Percentiles rank a stretch among this genome's conserved stretches.
Evolutionary conservation across 2,888 invertebrate species (phyloP).

Genomic region (Pycnomerus fuliginosus): DNA sequence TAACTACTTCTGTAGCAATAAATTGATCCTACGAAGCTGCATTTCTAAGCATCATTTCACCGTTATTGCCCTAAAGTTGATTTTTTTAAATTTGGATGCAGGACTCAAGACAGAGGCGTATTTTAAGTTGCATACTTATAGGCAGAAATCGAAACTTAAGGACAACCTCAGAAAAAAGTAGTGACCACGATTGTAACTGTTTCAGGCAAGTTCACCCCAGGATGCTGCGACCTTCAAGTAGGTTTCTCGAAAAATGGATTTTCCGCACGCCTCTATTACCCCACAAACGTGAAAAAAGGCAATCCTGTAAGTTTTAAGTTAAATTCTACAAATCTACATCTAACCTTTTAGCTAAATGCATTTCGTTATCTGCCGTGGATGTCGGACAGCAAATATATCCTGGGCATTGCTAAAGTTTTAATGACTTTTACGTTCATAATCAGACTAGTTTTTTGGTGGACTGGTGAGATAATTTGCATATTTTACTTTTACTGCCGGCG

Average conservation of each 20-base stretch:
- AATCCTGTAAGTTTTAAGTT: conserved; percentile 48
- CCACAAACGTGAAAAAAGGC: conserved; percentile 52
- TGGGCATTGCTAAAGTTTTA: conserved; percentile 55
- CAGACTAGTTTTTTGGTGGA: conserved; percentile 44
- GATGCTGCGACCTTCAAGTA: conserved; percentile 61
- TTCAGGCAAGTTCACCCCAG: conserved; percentile 32
- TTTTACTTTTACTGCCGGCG: background rate
- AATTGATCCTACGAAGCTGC: too few species aligned
- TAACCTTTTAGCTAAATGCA: conserved; percentile 50
- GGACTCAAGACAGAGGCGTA: too few species aligned
- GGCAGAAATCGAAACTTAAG: too few species aligned
- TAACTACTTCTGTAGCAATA: too few species aligned
- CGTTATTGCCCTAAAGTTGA: too few species aligned
- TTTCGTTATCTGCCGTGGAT: conserved; percentile 59
- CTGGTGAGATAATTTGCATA: conserved; percentile 34
- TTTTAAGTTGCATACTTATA: too few species aligned
- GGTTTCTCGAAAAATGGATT: conserved; percentile 55
- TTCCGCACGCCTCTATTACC: conserved; percentile 61
- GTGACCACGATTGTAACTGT: too few species aligned
- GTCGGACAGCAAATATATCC: conserved; percentile 56
- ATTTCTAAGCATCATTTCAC: too few species aligned
- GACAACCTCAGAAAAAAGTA: too few species aligned
- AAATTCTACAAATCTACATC: too few species aligned
- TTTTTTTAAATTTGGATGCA: too few species aligned
- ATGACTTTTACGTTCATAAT: conserved; percentile 47